Conservation (phyloP, 2,888 invertebrate species). For the Raillietiella orientalis region DNA sequence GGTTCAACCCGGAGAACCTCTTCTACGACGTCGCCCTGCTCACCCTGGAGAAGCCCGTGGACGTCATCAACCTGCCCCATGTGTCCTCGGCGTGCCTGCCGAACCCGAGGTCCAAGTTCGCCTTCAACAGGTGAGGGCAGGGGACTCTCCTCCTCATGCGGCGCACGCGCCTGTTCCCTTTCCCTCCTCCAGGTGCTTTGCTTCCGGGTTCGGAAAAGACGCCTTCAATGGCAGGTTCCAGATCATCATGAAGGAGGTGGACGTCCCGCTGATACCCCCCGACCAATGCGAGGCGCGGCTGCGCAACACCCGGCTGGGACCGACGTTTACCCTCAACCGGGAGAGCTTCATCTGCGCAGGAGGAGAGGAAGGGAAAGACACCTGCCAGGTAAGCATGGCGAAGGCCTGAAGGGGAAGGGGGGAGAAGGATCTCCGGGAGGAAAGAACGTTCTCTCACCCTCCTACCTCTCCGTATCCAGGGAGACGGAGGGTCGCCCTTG, state of each 20-base stretch:
- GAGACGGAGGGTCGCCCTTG: neutral
- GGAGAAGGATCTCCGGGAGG: no score
- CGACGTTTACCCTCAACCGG: neutral
- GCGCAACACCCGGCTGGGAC: neutral
- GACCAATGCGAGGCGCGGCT: neutral
- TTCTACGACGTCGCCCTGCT: conserved; percentile 40
- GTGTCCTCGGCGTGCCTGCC: no score
- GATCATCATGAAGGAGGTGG: neutral
- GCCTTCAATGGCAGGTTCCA: conserved; percentile 20
- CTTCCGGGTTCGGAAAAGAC: conserved; percentile 41
- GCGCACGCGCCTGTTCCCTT: no score
- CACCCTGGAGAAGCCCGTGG: conserved; percentile 27
- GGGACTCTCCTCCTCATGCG: no score
- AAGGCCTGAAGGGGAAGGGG: no score
- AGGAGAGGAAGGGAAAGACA: neutral
- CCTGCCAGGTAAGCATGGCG: neutral
- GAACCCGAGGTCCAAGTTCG: no score
- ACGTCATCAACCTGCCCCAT: conserved; percentile 30
- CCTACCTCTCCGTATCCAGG: neutral
- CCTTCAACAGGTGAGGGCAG: no score
- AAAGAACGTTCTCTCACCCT: no score
- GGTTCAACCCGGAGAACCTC: conserved; percentile 15
- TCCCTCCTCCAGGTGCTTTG: conserved; percentile 26
- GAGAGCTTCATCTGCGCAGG: neutral
- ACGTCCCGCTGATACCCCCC: neutral